Evolutionary conservation across 2,888 invertebrate genomes (phyloP), one percentile per base, ranked within the genome.

Genomic region (Heliconius ethilla): DNA sequence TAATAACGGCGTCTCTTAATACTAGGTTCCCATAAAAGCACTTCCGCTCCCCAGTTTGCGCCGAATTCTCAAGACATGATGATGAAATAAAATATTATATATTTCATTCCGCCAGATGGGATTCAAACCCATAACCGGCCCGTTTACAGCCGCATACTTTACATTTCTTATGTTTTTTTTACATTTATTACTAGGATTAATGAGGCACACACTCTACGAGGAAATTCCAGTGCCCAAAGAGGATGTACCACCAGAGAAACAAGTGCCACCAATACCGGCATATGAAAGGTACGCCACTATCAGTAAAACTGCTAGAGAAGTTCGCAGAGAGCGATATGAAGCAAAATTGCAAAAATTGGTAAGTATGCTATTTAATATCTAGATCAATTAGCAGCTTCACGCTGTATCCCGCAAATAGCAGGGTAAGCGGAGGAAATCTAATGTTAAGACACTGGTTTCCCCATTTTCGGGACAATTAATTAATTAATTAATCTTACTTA

Each of bases 171-270:
- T 22, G 3, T 55, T 55, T 55, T 3, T n/a, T n/a, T 15, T 5
- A 51, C 25, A 18, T 67, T 37, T 33, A 37, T 55, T 29, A 37
- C 13, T 75, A 94, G 94, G 87, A 72, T 75, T 94, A 29, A 82
- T 94, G 79, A 90, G 94, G 0, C 83, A 92, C 76, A 83, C 89
- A 0, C 81, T 94, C 0, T 94, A 94, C 81, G 92, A 93, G 82
- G 92, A 93, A 81, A 90, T 94, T 3, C 94, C 94, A 0, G 79
- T 86, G 0, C 93, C 91, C 0, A 93, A 93, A 67, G 93, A 92
- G 2, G 93, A 94, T 77, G 85, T 87, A 0, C 90, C 93, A 0
- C 92, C 90, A 0, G 93, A 92, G 82, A 91, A 93, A 84, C 93
- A 92, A 77, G 2, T 91, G 1, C 93, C 93, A 0, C 91, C 89